A percentile compares a stretch with the other conserved stretches of the same genome.
These are phyloP conservation scores for Electrophaes corylata DNA, from an alignment of 2,888 invertebrate genomes.

Conservation along the genomic window DNA sequence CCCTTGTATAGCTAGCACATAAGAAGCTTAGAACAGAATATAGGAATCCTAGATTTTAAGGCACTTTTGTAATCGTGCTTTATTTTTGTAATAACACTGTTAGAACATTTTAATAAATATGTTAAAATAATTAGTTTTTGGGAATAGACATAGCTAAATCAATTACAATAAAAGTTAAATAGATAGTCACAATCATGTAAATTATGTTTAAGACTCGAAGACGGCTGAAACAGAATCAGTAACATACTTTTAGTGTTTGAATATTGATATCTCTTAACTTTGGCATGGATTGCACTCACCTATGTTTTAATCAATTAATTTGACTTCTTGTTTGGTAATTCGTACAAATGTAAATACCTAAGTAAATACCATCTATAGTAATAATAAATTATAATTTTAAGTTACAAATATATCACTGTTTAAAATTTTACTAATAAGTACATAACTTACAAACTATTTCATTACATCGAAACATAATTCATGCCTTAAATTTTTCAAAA, in stretches of 20 bases:
- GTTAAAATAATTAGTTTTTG: slow-evolving; percentile 22
- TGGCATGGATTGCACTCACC: too few relatives aligned
- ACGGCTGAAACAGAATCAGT: too few relatives aligned
- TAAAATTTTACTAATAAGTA: slow-evolving; percentile 3
- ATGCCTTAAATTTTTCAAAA: slow-evolving; percentile 37
- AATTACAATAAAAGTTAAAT: slow-evolving; percentile 39
- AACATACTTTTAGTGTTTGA: neutral
- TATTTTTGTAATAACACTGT: slow-evolving; percentile 48
- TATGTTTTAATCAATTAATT: too few relatives aligned
- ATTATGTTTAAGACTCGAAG: too few relatives aligned
- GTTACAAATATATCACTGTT: slow-evolving; percentile 20
- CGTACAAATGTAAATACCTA: slow-evolving; percentile 7
- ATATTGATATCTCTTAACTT: too few relatives aligned
- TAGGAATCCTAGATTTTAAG: slow-evolving; percentile 44
- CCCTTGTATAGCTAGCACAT: slow-evolving; percentile 57
- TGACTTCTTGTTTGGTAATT: neutral
- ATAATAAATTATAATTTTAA: neutral
- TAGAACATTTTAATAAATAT: slow-evolving; percentile 36
- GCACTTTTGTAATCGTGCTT: slow-evolving; percentile 46
- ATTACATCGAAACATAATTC: slow-evolving; percentile 41
- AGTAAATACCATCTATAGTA: neutral
- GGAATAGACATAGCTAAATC: slow-evolving; percentile 38
- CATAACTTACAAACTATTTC: slow-evolving; percentile 23
- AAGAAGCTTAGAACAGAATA: slow-evolving; percentile 44
- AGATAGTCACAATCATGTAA: slow-evolving; percentile 43